Evolutionary conservation across 92 coral and sea anemone genomes (phyloP).

Genomic region (Metridium senile): DNA sequence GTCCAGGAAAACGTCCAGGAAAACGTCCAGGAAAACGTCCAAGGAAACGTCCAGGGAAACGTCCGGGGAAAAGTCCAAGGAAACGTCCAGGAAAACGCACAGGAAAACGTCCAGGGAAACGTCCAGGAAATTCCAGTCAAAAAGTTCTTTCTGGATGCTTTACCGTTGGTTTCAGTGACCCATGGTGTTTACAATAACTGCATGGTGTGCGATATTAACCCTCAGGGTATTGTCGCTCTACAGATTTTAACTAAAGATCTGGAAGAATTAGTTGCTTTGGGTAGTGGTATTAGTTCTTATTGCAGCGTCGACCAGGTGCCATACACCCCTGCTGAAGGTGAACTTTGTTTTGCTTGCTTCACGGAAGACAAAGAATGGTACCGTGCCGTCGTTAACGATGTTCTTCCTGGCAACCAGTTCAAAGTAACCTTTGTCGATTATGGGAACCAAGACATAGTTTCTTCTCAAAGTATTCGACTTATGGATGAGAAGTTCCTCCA

Average conservation of each 20-base stretch:
- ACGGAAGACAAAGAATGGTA: conserved; percentile 66
- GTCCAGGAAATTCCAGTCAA: not conserved
- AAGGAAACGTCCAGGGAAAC: not conserved
- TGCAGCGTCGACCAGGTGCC: conserved; percentile 54
- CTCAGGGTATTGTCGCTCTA: conserved; percentile 46
- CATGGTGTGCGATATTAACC: conserved; percentile 59
- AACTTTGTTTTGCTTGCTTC: conserved; percentile 69
- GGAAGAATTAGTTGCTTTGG: conserved; percentile 49
- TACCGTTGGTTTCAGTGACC: conserved; percentile 53
- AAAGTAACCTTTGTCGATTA: conserved; percentile 75
- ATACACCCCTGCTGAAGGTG: conserved; percentile 55
- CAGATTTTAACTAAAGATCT: conserved; percentile 56
- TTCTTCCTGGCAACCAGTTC: conserved; percentile 39
- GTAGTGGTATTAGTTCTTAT: conserved; percentile 47
- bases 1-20: not conserved
- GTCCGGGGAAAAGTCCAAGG: not conserved
- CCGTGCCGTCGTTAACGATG: conserved; percentile 63
- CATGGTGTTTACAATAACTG: conserved; percentile 22
- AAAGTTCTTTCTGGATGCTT: conserved; percentile 18
- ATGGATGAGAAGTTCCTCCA: conserved; percentile 45
- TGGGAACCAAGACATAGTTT: conserved; percentile 56
- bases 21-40: not conserved
- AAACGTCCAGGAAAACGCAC: too few species aligned
- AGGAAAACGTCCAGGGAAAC: not conserved
- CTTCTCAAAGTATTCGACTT: conserved; percentile 37